phyloP scores from a whole-genome alignment of 2,888 invertebrate species.

The Osedax frankpressi region DNA sequence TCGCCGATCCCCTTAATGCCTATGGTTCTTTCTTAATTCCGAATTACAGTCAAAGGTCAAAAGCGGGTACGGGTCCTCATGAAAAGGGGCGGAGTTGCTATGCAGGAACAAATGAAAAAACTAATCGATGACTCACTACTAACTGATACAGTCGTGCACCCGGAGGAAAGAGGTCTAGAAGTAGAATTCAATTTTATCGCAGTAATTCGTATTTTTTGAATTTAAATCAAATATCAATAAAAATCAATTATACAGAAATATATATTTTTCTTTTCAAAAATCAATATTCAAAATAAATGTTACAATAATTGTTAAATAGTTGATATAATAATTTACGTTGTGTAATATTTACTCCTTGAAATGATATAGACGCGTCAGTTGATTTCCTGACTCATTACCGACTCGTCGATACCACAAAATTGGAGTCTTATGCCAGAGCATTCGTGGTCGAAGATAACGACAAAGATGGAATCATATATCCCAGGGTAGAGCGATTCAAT shows the following conservation, averaged over 20 bases:
- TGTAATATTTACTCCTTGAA: too few relatives aligned
- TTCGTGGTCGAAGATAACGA: conserved; percentile 44
- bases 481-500: too few relatives aligned
- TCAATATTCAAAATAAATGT: too few relatives aligned
- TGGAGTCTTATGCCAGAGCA: conserved; percentile 42
- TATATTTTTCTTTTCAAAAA: not conserved
- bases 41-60: conserved; percentile 38
- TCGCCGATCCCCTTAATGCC: too few relatives aligned
- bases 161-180: conserved; percentile 37
- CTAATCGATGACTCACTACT: conserved; percentile 36
- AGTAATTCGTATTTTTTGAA: not conserved
- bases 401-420: conserved; percentile 37
- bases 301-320: too few relatives aligned
- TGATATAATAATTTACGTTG: too few relatives aligned
- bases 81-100: conserved; percentile 37
- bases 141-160: conserved; percentile 34
- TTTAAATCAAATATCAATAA: too few relatives aligned
- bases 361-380: conserved; percentile 35
- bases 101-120: conserved; percentile 40
- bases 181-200: not conserved
- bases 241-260: not conserved
- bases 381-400: conserved; percentile 43
- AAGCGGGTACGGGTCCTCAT: conserved; percentile 40
- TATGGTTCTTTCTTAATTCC: too few relatives aligned
- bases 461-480: conserved; percentile 36